Percentiles rank a stretch among this genome's conserved stretches.
These are phyloP conservation scores for Trimorus sp. DNA, from an alignment of 2,888 invertebrate genomes.

Conservation along the genomic window DNA sequence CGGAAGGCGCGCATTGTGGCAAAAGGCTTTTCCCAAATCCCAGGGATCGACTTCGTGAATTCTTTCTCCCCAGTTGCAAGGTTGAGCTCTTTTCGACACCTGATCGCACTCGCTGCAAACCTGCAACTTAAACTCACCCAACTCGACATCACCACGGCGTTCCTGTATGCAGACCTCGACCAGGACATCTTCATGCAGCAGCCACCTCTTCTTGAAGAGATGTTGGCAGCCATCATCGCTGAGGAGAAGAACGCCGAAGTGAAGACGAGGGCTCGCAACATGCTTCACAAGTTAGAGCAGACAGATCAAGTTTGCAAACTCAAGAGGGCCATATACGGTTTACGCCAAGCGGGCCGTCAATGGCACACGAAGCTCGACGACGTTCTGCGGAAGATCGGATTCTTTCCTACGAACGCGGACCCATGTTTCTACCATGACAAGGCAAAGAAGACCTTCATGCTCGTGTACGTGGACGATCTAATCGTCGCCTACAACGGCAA, in stretches of 20 bases:
- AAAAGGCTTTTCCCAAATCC: constrained; percentile 55
- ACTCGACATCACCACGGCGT: constrained; percentile 46
- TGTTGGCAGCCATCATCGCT: not conserved
- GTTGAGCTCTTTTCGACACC: constrained; percentile 43
- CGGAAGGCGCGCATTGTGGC: constrained; percentile 64
- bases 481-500: not conserved
- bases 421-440: not conserved
- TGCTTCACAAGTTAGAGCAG: not conserved
- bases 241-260: not conserved
- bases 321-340: constrained; percentile 13
- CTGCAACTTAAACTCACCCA: constrained; percentile 54
- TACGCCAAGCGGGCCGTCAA: constrained; percentile 4
- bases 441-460: not conserved
- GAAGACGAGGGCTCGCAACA: not conserved
- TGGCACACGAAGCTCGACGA: not conserved
- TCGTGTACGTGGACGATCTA: not conserved
- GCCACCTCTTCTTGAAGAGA: not conserved
- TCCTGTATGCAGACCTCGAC: constrained; percentile 39
- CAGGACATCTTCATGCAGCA: constrained; percentile 12
- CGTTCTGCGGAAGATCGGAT: not conserved
- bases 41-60: constrained; percentile 58
- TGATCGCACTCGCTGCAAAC: constrained; percentile 59
- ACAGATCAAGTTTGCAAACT: constrained; percentile 7
- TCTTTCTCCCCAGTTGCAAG: constrained; percentile 31
- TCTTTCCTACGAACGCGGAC: not conserved